Conservation (phyloP, 1,140 invertebrate genomes). For the Harpegnathos saltator region DNA sequence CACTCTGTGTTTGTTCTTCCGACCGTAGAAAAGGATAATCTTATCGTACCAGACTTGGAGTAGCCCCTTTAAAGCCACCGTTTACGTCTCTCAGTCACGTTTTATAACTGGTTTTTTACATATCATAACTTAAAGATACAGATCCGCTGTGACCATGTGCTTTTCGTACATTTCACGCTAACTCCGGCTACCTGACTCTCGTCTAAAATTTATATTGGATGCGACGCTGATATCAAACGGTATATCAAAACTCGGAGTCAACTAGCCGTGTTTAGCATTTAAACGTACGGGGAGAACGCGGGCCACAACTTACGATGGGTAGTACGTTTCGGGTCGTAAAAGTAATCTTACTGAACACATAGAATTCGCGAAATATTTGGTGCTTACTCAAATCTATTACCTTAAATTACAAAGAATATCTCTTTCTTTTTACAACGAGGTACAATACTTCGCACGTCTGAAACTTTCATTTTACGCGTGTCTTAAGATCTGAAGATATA, state of each 20-base stretch:
- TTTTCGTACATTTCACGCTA: background rate
- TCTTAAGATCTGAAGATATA: background rate
- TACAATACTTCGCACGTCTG: conserved; percentile 18
- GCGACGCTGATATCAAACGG: background rate
- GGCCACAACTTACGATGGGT: background rate
- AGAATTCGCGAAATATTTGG: conserved; percentile 65
- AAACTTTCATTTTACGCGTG: background rate
- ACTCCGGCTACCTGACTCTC: background rate
- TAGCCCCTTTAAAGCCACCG: background rate
- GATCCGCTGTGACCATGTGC: background rate
- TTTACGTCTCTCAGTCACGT: conserved; percentile 18
- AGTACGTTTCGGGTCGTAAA: conserved; percentile 40
- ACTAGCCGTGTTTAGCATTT: background rate
- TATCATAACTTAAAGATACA: background rate
- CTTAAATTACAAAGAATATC: conserved; percentile 50
- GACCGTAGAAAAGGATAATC: background rate
- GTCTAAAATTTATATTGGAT: background rate
- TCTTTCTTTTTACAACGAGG: background rate
- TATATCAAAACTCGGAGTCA: background rate
- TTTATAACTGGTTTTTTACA: background rate
- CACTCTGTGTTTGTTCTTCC: background rate
- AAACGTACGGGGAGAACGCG: background rate
- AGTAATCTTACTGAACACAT: conserved; percentile 69
- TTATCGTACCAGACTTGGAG: background rate
- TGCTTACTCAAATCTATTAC: conserved; percentile 58